phyloP scores from a whole-genome alignment of 2,113 vertebrate species.

The Planiliza haematocheilus region DNA sequence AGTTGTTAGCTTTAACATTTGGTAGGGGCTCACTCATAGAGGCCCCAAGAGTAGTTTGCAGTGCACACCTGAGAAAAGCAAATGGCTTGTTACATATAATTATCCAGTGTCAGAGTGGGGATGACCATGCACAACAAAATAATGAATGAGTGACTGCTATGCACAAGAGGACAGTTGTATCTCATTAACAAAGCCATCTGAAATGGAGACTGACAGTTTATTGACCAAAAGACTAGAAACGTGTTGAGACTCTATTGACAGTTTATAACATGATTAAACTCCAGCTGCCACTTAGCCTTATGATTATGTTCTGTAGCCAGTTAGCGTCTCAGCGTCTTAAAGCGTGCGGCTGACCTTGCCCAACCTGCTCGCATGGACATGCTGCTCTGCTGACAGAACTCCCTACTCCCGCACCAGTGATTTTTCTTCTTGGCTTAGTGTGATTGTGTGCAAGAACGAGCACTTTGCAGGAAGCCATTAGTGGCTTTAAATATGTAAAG shows the following conservation, averaged over 20 bases:
- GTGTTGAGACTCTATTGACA: neutral
- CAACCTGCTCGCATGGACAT: conserved; percentile 51
- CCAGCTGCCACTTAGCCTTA: conserved; percentile 20
- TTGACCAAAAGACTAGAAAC: no score
- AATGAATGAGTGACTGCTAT: no score
- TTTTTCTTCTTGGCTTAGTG: conserved; percentile 57
- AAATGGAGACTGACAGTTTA: no score
- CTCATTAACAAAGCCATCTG: no score
- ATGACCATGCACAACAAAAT: no score
- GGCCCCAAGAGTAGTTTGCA: no score
- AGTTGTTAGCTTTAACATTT: neutral
- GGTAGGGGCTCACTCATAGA: neutral
- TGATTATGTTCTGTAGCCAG: conserved; percentile 19
- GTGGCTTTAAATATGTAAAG: conserved; percentile 73
- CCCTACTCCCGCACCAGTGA: conserved; percentile 4
- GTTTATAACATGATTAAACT: conserved; percentile 18
- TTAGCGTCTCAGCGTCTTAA: conserved; percentile 12
- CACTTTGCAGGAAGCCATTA: conserved; percentile 68
- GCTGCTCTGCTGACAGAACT: conserved; percentile 34
- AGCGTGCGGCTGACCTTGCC: conserved; percentile 17
- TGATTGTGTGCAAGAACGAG: conserved; percentile 28
- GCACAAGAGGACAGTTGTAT: no score
- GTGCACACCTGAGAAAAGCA: no score
- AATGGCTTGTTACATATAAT: no score
- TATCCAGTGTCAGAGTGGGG: no score